These are phyloP conservation scores for Sternarchorhynchus goeldii DNA, from an alignment of 2,797 vertebrate genomes.

Conservation along the genomic window DNA sequence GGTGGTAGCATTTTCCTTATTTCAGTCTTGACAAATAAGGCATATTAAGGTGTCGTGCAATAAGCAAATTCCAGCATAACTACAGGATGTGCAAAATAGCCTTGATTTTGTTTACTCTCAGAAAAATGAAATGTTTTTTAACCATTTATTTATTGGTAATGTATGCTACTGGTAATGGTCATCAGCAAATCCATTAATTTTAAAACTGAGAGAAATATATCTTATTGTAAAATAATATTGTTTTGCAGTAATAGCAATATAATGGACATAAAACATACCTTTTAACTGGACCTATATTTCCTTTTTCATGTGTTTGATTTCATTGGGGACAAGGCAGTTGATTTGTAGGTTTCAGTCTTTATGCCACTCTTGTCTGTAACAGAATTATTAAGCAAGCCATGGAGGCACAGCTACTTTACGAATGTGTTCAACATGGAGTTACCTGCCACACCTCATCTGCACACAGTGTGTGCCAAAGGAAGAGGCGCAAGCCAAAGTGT, in stretches of 20 bases:
- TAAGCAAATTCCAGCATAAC: too few species aligned
- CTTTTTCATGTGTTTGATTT: conserved; percentile 11
- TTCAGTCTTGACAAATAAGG: not conserved
- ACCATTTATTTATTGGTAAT: too few species aligned
- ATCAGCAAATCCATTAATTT: too few species aligned
- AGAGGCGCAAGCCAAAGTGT: not conserved
- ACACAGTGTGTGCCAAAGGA: conserved; percentile 26
- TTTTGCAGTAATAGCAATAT: not conserved
- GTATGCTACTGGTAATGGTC: too few species aligned
- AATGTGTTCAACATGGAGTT: not conserved
- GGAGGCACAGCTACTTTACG: not conserved
- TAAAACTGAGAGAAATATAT: too few species aligned
- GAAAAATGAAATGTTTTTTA: too few species aligned
- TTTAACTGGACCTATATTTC: conserved; percentile 1
- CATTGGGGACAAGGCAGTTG: not conserved
- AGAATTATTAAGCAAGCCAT: conserved; percentile 6
- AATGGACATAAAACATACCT: conserved; percentile 26
- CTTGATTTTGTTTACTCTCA: too few species aligned
- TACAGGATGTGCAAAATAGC: too few species aligned
- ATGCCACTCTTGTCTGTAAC: not conserved
- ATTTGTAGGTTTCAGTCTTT: not conserved
- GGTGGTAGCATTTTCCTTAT: not conserved
- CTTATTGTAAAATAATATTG: too few species aligned
- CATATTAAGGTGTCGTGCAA: too few species aligned
- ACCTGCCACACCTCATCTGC: conserved; percentile 47